phyloP scores from a whole-genome alignment of 2,113 vertebrate species.

The Apus apus region DNA sequence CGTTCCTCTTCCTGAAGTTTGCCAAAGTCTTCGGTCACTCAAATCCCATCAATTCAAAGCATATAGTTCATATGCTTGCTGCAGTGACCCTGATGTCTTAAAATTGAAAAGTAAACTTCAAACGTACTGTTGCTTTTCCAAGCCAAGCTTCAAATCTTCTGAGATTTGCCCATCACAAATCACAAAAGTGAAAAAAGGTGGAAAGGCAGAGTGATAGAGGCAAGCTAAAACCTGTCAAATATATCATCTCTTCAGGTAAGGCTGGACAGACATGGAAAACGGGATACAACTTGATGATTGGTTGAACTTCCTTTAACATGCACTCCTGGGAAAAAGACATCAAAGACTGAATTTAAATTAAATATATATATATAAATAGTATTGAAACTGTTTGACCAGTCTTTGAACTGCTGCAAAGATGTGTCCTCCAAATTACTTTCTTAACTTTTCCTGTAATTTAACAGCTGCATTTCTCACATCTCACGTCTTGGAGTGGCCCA shows the following conservation, averaged over 20 bases:
- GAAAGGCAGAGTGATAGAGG: not conserved
- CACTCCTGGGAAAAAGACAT: not conserved
- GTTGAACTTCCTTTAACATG: not conserved
- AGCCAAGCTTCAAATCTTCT: not conserved
- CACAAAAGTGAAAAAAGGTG: not conserved
- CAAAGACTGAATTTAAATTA: not conserved
- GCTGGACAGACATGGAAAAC: not conserved
- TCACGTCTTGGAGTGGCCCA: not conserved
- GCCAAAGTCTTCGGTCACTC: not conserved
- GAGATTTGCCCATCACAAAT: not conserved
- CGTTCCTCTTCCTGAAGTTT: not conserved
- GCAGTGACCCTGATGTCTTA: not conserved
- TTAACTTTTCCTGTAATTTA: not conserved
- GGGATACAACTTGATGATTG: not conserved
- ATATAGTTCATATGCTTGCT: not conserved
- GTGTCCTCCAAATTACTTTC: not conserved
- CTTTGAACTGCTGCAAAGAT: slow-evolving; percentile 13
- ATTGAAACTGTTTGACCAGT: not conserved
- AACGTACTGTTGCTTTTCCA: not conserved
- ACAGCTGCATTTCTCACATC: not conserved
- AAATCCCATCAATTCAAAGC: not conserved
- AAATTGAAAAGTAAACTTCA: not conserved
- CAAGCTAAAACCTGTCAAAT: not conserved
- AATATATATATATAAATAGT: not conserved
- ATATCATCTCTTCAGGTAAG: not conserved